Evolutionary conservation across 2,113 vertebrate species (phyloP).

Genomic region (Zosterops borbonicus): DNA sequence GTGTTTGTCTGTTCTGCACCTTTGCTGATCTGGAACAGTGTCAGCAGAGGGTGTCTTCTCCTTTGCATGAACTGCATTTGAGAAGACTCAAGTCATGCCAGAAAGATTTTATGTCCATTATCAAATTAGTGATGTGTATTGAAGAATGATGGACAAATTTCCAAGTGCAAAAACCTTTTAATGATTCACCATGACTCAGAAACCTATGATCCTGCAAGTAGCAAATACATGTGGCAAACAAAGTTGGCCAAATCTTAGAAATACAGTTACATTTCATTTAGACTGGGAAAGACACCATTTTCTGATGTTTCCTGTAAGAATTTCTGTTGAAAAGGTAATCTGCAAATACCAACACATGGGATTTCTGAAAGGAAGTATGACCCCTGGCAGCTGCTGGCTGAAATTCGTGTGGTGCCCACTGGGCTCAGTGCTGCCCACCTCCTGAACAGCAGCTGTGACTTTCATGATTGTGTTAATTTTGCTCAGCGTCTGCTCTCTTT

Average conservation of each 20-base stretch:
- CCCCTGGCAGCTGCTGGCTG: conserved; percentile 20
- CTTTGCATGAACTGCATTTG: not conserved
- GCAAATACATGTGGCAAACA: not conserved
- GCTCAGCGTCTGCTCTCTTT: not conserved
- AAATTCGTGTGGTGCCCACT: not conserved
- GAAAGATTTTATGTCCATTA: not conserved
- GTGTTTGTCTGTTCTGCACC: not conserved
- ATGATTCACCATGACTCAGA: not conserved
- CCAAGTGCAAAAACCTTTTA: not conserved
- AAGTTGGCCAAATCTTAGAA: not conserved
- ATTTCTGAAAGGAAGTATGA: conserved; percentile 10
- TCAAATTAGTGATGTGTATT: not conserved
- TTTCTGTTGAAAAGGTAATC: not conserved
- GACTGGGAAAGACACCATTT: not conserved
- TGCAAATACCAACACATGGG: not conserved
- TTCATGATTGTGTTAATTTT: not conserved
- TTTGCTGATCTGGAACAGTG: not conserved
- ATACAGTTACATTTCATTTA: not conserved
- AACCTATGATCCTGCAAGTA: not conserved
- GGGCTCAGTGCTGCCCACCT: not conserved
- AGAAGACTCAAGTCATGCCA: not conserved
- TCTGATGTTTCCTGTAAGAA: not conserved
- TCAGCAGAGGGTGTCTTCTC: not conserved
- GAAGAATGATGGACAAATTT: not conserved
- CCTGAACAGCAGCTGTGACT: conserved; percentile 32